Percentiles rank a stretch among this genome's conserved stretches.
These are phyloP conservation scores for Semnornis frantzii DNA, from an alignment of 2,113 vertebrate genomes.

Conservation along the genomic window DNA sequence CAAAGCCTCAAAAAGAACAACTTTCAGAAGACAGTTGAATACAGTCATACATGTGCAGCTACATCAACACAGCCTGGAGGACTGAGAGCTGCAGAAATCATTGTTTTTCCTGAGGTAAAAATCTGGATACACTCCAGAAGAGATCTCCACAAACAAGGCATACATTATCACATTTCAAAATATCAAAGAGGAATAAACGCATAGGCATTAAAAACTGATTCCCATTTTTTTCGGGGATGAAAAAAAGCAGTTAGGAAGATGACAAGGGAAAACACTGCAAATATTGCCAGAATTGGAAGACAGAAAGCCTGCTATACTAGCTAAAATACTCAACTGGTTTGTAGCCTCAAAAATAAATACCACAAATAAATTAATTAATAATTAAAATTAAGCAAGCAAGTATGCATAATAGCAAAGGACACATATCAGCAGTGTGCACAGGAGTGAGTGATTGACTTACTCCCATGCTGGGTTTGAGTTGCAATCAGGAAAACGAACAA, in stretches of 20 bases:
- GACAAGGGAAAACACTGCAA: neutral
- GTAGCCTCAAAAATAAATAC: neutral
- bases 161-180: neutral
- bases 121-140: neutral
- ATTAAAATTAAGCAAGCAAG: neutral
- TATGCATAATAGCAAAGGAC: neutral
- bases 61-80: neutral
- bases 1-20: neutral
- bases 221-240: slow-evolving; percentile 21
- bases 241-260: neutral
- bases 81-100: neutral
- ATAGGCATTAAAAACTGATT: neutral
- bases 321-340: neutral
- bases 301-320: neutral
- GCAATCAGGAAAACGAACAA: slow-evolving; percentile 11
- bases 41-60: neutral
- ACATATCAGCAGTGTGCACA: neutral
- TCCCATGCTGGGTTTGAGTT: neutral
- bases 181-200: slow-evolving; percentile 1
- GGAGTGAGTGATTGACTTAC: neutral
- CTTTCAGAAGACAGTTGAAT: neutral
- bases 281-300: neutral
- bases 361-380: neutral
- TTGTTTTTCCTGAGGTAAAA: neutral
- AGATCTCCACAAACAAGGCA: neutral